Evolutionary conservation across 2,113 vertebrate species (phyloP).

Genomic region (Protobothrops mucrosquamatus): DNA sequence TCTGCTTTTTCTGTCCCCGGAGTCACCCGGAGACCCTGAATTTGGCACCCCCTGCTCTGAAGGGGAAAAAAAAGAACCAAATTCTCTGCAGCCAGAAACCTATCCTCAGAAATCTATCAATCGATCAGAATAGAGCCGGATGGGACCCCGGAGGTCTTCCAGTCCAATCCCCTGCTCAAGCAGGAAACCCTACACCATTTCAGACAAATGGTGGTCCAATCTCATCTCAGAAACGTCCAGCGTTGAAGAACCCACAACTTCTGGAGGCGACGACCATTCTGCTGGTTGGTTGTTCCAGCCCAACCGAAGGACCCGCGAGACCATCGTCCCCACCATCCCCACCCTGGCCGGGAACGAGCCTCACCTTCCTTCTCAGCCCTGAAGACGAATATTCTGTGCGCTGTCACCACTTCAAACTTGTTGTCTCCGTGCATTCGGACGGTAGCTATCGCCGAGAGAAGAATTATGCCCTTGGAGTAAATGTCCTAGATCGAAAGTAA

Average conservation of each 20-base stretch:
- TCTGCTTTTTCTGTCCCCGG: not conserved
- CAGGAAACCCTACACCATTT: too few species aligned
- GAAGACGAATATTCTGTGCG: slow-evolving; percentile 89
- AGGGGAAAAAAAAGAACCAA: not conserved
- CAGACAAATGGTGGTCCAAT: too few species aligned
- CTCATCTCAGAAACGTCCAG: too few species aligned
- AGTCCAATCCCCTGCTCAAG: too few species aligned
- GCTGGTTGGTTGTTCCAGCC: too few species aligned
- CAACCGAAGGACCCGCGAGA: too few species aligned
- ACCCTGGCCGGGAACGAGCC: not conserved
- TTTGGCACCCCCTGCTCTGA: not conserved
- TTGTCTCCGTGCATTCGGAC: slow-evolving; percentile 85
- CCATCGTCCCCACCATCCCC: too few species aligned
- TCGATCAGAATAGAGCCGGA: too few species aligned
- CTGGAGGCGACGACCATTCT: too few species aligned
- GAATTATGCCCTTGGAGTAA: slow-evolving; percentile 94
- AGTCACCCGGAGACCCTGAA: not conserved
- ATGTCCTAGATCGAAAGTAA: slow-evolving; percentile 79
- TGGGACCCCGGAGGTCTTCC: too few species aligned
- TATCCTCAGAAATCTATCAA: not conserved
- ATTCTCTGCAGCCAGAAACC: accelerated
- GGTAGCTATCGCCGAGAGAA: slow-evolving; percentile 79
- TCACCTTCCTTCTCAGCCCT: slow-evolving; percentile 93
- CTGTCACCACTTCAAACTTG: slow-evolving; percentile 91
- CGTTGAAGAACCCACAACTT: too few species aligned